These are phyloP conservation scores for Hystrix cristata DNA, from an alignment of 2,113 vertebrate genomes.

Conservation along the genomic window DNA sequence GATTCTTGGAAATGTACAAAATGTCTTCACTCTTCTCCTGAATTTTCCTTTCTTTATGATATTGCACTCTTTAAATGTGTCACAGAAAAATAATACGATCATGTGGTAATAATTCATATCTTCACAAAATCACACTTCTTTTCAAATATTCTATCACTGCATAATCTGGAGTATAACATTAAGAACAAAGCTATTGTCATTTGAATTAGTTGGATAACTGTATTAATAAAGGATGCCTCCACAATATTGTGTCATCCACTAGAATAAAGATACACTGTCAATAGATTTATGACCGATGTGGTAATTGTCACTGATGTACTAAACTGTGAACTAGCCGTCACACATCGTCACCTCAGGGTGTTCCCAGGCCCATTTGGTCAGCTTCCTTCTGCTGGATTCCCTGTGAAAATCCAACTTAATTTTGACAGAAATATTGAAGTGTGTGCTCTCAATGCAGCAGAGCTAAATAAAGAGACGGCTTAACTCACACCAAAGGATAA, in stretches of 20 bases:
- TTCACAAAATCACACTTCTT: conserved; percentile 30
- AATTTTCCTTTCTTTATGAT: conserved; percentile 48
- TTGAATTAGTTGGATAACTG: background rate
- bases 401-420: conserved; percentile 7
- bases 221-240: conserved; percentile 10
- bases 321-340: background rate
- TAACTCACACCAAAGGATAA: background rate
- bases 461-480: background rate
- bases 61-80: background rate
- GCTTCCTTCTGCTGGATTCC: background rate
- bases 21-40: background rate
- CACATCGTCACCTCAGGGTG: background rate
- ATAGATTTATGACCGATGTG: background rate
- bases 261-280: conserved; percentile 38
- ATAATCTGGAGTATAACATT: conserved; percentile 4
- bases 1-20: background rate
- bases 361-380: background rate
- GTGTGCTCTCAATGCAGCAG: background rate
- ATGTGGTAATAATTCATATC: background rate
- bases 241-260: background rate
- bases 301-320: background rate
- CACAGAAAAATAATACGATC: conserved; percentile 18
- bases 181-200: conserved; percentile 21
- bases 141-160: conserved; percentile 40
- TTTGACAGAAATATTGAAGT: background rate